Percentiles rank a stretch among this genome's conserved stretches.
phyloP scores from a whole-genome alignment of 2,888 invertebrate species.

The Eilema sororculum region DNA sequence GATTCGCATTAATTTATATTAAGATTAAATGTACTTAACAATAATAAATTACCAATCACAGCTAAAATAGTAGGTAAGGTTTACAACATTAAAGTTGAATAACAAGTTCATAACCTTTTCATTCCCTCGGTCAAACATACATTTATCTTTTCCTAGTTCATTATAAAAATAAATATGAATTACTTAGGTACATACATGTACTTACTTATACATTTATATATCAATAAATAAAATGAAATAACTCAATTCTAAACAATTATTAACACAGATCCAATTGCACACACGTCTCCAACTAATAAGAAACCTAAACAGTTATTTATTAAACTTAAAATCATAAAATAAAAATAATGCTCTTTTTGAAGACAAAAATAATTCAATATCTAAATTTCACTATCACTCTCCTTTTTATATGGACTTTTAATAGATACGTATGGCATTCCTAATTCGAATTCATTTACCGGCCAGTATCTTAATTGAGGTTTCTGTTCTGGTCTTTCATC shows the following conservation, averaged over 20 bases:
- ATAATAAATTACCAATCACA: constrained; percentile 38
- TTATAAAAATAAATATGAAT: background rate
- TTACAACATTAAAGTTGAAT: background rate
- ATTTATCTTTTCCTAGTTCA: background rate
- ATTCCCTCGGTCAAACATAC: background rate
- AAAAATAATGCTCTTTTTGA: too few species aligned
- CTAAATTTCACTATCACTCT: constrained; percentile 82
- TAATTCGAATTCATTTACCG: constrained; percentile 91
- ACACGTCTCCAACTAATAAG: constrained; percentile 6
- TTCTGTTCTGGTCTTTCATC: constrained; percentile 91
- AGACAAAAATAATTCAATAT: constrained; percentile 44
- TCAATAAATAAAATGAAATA: background rate
- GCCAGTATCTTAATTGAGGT: constrained; percentile 92
- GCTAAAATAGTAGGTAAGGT: constrained; percentile 21
- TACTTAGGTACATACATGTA: background rate
- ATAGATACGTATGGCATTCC: constrained; percentile 92
- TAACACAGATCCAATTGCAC: constrained; percentile 15
- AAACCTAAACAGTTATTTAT: background rate
- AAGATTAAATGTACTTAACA: constrained; percentile 9
- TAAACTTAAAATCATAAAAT: too few species aligned
- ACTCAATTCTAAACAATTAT: background rate
- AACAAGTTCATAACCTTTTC: background rate
- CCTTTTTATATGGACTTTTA: constrained; percentile 85
- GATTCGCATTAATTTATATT: background rate
- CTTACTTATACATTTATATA: too few species aligned